Evolutionary conservation across 2,113 vertebrate genomes (phyloP), one percentile per base, ranked within the genome.

Genomic region (Pachypanchax playfairii): DNA sequence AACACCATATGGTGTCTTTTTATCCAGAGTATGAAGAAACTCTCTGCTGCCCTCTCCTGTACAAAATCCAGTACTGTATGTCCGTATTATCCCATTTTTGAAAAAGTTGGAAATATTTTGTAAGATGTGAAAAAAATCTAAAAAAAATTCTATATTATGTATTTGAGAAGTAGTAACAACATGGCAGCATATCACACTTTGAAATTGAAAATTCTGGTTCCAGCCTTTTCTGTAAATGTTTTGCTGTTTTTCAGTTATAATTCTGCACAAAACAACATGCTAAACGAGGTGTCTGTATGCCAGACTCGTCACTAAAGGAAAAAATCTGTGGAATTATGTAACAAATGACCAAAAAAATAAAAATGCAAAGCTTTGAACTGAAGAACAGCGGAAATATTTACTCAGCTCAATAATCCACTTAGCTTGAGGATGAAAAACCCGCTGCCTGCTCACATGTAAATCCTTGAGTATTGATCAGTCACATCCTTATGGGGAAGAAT

Each of bases 1-100:
- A 9, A 31, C 29, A 67, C 48, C 66, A 65, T 70, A 82, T 56
- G 83, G 78, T 48, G 70, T 75, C n/a, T 69, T 41, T 24, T 56
- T 1, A 46, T 62, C 47, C 22, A 29, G 44, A 48, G 66, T 33
- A 15, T 5, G 35, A 41, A 28, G 41, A 63, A 9, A 65, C 25
- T 67, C 85, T 72, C 79, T 88, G 35, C 86, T 92, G 73, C 91
- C 91, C 53, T 79, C 91, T 77, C n/a, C 50, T 72, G 90, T 50
- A 7, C 55, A 72, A 67, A 80, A 35, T 11, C n/a, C n/a, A n/a
- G n/a, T n/a, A n/a, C 10, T 1, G 33, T 12, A 31, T 31, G 29
- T n/a, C 3, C 11, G 29, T 9, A 31, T 31, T 31, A 31, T 31
- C 29, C 29, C n/a, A n/a, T n/a, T n/a, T 31, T 31, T 31, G 29